Evolutionary conservation across 23 tunicate species (phyloP).

Genomic region (Corella eumyota): DNA sequence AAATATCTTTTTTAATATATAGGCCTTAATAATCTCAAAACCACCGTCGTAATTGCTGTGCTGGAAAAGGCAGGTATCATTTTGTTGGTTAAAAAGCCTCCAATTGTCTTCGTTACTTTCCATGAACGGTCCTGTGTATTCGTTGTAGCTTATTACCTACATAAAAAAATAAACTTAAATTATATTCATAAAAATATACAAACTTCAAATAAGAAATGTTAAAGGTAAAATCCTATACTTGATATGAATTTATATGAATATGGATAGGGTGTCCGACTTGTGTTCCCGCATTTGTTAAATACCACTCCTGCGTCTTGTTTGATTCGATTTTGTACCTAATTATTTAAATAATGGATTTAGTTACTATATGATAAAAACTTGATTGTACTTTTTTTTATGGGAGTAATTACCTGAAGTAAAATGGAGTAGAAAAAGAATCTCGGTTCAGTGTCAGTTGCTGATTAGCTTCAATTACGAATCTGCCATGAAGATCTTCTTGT

Average conservation of each 20-base stretch:
- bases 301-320: constrained; percentile 17
- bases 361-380: too few species aligned
- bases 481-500: background rate
- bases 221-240: background rate
- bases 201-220: too few species aligned
- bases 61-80: constrained; percentile 1
- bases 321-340: constrained; percentile 15
- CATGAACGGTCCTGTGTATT: constrained; percentile 14
- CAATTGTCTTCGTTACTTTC: background rate
- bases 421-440: background rate
- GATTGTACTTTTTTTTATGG: too few species aligned
- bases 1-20: too few species aligned
- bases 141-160: constrained; percentile 19
- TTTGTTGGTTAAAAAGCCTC: background rate
- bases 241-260: constrained; percentile 27
- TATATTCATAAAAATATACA: too few species aligned
- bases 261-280: constrained; percentile 20
- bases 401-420: constrained; percentile 2
- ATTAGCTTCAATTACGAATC: constrained; percentile 1
- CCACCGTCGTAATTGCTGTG: background rate
- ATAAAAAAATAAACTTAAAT: too few species aligned
- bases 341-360: too few species aligned
- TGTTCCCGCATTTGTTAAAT: constrained; percentile 3
- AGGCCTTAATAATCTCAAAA: too few species aligned
- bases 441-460: constrained; percentile 8